Percentiles rank a stretch among this genome's conserved stretches.
These are phyloP conservation scores for Neoaliturus tenellus DNA, from an alignment of 2,888 invertebrate species.

Conservation along the genomic window DNA sequence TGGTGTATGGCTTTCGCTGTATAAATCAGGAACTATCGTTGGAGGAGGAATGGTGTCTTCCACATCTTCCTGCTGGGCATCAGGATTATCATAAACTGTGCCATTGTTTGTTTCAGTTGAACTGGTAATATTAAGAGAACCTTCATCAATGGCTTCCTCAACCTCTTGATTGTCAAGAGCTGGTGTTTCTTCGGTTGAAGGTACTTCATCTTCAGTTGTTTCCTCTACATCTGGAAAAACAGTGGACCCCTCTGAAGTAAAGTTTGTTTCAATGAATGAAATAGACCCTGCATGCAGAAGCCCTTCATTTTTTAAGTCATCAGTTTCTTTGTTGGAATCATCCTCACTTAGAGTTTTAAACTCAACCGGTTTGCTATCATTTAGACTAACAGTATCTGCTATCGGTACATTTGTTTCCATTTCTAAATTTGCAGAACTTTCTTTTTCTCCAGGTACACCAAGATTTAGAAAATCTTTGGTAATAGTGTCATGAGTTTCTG, in stretches of 20 bases:
- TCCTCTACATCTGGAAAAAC: constrained; percentile 32
- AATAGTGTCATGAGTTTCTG: not conserved
- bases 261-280: not conserved
- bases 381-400: not conserved
- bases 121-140: constrained; percentile 12
- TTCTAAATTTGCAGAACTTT: constrained; percentile 4
- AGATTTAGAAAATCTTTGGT: not conserved
- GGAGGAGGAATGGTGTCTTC: constrained; percentile 16
- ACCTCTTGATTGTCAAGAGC: not conserved
- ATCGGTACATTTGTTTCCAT: not conserved
- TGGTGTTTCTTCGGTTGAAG: not conserved
- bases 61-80: not conserved
- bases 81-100: not conserved
- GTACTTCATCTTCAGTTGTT: constrained; percentile 31
- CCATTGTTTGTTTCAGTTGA: constrained; percentile 40
- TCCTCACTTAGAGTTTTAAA: constrained; percentile 24
- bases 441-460: constrained; percentile 1
- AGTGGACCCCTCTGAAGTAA: constrained; percentile 34
- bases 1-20: not conserved
- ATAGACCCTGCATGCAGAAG: not conserved
- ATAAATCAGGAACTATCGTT: not conserved
- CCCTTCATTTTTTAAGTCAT: constrained; percentile 43
- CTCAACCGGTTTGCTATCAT: constrained; percentile 24
- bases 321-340: not conserved
- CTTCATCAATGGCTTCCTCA: not conserved